Base-by-base conservation (phyloP, 1,140 invertebrate genomes). In the Pinna nobilis region DNA sequence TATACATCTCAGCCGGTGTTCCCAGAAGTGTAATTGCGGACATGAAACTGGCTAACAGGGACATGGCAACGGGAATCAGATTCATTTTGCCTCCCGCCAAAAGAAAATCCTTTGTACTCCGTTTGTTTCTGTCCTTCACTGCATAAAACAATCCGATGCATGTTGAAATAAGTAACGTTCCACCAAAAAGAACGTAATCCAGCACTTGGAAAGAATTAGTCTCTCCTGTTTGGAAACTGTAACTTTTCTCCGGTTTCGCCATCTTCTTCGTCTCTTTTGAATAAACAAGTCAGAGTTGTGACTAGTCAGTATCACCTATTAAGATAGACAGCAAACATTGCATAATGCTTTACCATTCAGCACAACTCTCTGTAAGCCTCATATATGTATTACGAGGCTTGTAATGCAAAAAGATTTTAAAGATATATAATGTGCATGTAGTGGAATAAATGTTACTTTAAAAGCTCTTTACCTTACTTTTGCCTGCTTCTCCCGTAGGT, bases 1-100 rank as follows among this genome's bases (percentile, higher is more conserved):
- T 68, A 57, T 84, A 84, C 60, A 82, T 77, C 66, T 84, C 83
- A 32, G 72, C 70, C 20, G 82, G 75, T 1, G 73, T 80, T 15
- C 96, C 96, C 20, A 98, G 88, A 3, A 98, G 86, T 0, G 96
- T 96, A 18, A 97, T 93, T 11, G 96, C 95, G 1, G 96, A 97
- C 95, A 98, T 97, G 82, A 97, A 97, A 30, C 95, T 96, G 88
- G 87, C 78, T 51, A 86, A 66, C 50, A 84, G 55, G 30, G 82
- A 83, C 49, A 85, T 61, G 0, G 83, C 63, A 3, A 81, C 81
- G 9, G 83, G 84, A 2, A 83, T 5, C 25, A 80, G 50, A 2
- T 92, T 90, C 94, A 96, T 94, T 35, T 93, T 93, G 71, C 92
- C 91, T 80, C 94, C 93, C 0, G 94, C 94, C 20, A 95, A 87